These are phyloP conservation scores for Murina feae DNA, from an alignment of 2,113 vertebrate genomes.

Conservation along the genomic window DNA sequence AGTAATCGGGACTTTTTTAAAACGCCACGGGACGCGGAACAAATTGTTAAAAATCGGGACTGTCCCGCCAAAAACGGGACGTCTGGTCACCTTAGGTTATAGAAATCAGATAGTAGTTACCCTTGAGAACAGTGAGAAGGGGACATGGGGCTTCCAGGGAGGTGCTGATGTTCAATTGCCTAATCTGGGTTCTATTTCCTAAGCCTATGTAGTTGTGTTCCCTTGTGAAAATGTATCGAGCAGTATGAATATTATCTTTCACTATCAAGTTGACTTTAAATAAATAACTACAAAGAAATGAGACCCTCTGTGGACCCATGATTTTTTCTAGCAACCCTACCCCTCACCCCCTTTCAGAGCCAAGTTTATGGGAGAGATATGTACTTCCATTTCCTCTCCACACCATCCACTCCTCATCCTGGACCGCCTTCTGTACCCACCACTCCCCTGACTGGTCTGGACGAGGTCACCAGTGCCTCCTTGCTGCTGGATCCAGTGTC, in stretches of 20 bases:
- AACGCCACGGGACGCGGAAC: too few relatives aligned
- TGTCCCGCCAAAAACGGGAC: too few relatives aligned
- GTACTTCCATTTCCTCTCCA: conserved; percentile 14
- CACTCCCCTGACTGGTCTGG: not conserved
- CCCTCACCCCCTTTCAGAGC: not conserved
- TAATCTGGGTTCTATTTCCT: conserved; percentile 23
- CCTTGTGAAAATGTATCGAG: not conserved
- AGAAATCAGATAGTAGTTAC: too few relatives aligned
- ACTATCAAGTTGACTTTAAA: not conserved
- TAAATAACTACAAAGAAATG: not conserved
- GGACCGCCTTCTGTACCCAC: not conserved
- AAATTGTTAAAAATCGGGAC: too few relatives aligned
- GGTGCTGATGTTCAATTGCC: not conserved
- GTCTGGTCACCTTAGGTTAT: too few relatives aligned
- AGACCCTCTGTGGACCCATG: not conserved
- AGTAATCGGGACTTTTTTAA: too few relatives aligned
- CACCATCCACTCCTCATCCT: not conserved
- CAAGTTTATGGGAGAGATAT: conserved; percentile 37
- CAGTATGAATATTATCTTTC: conserved; percentile 2
- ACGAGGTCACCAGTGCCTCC: not conserved
- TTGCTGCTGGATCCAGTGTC: not conserved
- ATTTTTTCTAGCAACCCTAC: not conserved
- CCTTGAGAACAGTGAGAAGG: not conserved
- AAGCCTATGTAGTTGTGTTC: not conserved
- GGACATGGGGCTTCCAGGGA: not conserved